Base-by-base conservation (phyloP, 2,113 vertebrate genomes). In the Aptenodytes forsteri region DNA sequence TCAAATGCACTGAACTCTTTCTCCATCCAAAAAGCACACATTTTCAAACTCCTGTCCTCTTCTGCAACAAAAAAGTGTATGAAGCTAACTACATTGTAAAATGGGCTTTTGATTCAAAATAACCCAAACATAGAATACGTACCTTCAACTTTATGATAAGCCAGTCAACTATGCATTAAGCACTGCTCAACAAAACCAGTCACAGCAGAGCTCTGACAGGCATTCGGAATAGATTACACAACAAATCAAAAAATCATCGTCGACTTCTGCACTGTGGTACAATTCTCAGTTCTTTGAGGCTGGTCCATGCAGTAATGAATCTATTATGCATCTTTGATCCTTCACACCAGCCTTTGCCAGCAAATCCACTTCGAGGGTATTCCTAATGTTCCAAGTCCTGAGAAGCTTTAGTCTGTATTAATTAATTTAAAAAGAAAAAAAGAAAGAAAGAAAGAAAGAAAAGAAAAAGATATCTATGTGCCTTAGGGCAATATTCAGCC, bases 341-440 rank as follows among this genome's bases (percentile, higher is more conserved):
- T 70, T 18, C 47, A 42, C 47, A 32, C 49, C 59, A 89, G 40
- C 78, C 66, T 50, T 75, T 87, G 58, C 73, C 91, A 95, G 49
- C 30, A 94, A 91, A 82, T 79, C 77, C 46, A 62, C 73, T 94
- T 76, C 0, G 42, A 82, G 92, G 80, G 47, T 89, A 94, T 72
- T 42, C 36, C 18, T 83, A 79, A 70, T 0, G 0, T 85, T 85
- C 78, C 78, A 91, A 95, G 84, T 46, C 62, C 61, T 73, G 62
- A 96, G 65, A 65, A 91, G 73, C 54, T 91, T 95, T 89, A 79
- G 40, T 91, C 36, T 82, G 20, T 72, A 93, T 92, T 88, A 95
- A 89, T 58, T 93, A 92, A 87, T 75, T 75, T 0, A 75, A 72
- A 75, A 47, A 52, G 4, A 27, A 30, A 59, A 62, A 79, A 49